phyloP scores from a whole-genome alignment of 2,888 invertebrate species.

The Microdon myrmicae region DNA sequence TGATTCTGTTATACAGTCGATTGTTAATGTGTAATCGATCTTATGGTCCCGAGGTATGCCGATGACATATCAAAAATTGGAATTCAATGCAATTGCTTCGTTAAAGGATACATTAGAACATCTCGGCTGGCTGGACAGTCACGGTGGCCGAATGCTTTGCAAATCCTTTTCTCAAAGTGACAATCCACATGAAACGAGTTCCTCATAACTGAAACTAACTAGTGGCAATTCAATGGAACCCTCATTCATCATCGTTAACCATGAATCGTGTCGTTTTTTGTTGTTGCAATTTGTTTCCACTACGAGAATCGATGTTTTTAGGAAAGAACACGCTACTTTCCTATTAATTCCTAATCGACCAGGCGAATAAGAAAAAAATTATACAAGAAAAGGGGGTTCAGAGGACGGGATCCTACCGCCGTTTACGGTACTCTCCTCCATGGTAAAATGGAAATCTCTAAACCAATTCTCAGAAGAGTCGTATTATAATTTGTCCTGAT shows the following conservation, averaged over 20 bases:
- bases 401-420: conserved; percentile 1
- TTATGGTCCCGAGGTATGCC: conserved; percentile 34
- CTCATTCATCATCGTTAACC: conserved; percentile 49
- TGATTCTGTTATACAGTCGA: conserved; percentile 38
- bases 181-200: conserved; percentile 30
- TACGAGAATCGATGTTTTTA: background rate
- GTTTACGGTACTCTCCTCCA: conserved; percentile 14
- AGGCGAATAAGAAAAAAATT: conserved; percentile 6
- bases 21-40: conserved; percentile 37
- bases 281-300: conserved; percentile 46
- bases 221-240: conserved; percentile 38
- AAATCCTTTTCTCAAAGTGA: conserved; percentile 29
- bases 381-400: conserved; percentile 18
- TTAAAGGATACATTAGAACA: no score
- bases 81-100: conserved; percentile 38
- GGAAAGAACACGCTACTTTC: conserved; percentile 19
- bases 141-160: conserved; percentile 17
- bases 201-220: conserved; percentile 14
- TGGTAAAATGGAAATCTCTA: conserved; percentile 32
- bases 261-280: conserved; percentile 42
- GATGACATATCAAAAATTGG: conserved; percentile 49
- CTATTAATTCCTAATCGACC: conserved; percentile 45
- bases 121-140: no score
- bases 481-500: conserved; percentile 55
- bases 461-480: conserved; percentile 50